Evolutionary conservation across 2,888 invertebrate genomes (phyloP).

Genomic region (Fissipunctia ypsillon): DNA sequence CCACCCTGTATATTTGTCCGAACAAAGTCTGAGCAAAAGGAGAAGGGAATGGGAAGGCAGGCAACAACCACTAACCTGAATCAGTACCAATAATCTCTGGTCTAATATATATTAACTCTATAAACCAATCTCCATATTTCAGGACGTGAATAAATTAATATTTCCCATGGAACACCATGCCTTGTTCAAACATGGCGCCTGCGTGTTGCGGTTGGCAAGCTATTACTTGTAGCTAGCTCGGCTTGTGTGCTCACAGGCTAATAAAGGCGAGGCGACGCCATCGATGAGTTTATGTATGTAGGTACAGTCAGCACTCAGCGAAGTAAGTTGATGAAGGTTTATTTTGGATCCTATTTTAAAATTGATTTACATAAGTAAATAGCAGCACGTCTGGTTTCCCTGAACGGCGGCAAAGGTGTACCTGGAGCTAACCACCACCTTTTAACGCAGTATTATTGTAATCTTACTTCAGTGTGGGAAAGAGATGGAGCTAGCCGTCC

Average conservation of each 20-base stretch:
- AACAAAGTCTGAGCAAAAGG: no score
- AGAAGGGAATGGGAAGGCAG: no score
- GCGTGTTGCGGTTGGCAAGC: constrained; percentile 30
- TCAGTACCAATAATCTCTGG: neutral
- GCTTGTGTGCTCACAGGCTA: constrained; percentile 24
- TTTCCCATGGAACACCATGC: constrained; percentile 9
- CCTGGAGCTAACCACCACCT: no score
- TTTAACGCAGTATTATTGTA: no score
- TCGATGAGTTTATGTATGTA: neutral
- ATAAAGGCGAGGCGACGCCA: constrained; percentile 5
- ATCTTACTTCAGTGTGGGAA: no score
- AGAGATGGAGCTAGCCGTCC: no score
- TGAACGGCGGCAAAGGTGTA: no score
- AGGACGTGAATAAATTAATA: constrained; percentile 48
- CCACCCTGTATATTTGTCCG: no score
- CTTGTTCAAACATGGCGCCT: constrained; percentile 38
- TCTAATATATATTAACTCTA: constrained; percentile 11
- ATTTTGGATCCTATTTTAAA: neutral
- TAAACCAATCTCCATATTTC: constrained; percentile 3
- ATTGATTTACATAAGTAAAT: no score
- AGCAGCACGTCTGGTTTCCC: no score
- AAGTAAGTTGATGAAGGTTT: neutral
- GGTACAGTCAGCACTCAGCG: neutral
- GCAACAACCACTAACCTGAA: neutral
- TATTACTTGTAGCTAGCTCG: constrained; percentile 40